phyloP scores from a whole-genome alignment of 2,888 invertebrate genomes.

The Plagodis dolabraria region DNA sequence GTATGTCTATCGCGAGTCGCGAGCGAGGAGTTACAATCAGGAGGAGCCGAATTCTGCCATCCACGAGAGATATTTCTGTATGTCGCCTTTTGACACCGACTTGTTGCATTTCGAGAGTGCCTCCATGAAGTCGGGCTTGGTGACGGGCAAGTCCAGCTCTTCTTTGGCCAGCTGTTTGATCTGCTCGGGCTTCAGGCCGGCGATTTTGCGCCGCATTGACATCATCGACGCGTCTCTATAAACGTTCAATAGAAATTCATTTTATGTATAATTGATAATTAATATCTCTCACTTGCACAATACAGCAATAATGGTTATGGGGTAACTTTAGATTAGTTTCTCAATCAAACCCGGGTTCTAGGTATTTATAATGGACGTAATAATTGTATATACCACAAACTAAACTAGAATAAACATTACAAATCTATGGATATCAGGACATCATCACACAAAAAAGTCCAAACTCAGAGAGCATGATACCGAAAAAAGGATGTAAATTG shows the following conservation, averaged over 20 bases:
- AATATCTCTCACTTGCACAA: too few relatives aligned
- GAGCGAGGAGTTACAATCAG: conserved; percentile 80
- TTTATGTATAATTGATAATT: neutral
- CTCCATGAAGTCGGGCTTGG: conserved; percentile 95
- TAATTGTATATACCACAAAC: too few relatives aligned
- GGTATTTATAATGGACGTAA: too few relatives aligned
- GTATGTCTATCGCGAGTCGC: conserved; percentile 10
- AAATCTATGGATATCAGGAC: too few relatives aligned
- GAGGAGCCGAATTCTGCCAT: conserved; percentile 98
- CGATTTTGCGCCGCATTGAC: conserved; percentile 98
- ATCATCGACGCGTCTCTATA: conserved; percentile 98
- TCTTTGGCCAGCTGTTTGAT: conserved; percentile 97
- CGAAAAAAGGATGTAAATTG: too few relatives aligned
- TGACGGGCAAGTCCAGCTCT: conserved; percentile 97
- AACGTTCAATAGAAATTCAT: neutral
- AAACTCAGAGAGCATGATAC: too few relatives aligned
- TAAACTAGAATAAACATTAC: too few relatives aligned
- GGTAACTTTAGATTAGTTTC: too few relatives aligned
- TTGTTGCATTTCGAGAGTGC: conserved; percentile 98
- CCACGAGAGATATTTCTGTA: conserved; percentile 98
- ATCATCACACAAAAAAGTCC: too few relatives aligned
- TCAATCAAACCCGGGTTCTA: too few relatives aligned
- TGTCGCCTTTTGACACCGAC: conserved; percentile 96
- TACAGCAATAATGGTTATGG: too few relatives aligned
- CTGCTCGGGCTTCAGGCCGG: conserved; percentile 96